Evolutionary conservation across 2,888 invertebrate species (phyloP), one percentile per base, ranked within the genome.

Genomic region (Patella ulyssiponensis): DNA sequence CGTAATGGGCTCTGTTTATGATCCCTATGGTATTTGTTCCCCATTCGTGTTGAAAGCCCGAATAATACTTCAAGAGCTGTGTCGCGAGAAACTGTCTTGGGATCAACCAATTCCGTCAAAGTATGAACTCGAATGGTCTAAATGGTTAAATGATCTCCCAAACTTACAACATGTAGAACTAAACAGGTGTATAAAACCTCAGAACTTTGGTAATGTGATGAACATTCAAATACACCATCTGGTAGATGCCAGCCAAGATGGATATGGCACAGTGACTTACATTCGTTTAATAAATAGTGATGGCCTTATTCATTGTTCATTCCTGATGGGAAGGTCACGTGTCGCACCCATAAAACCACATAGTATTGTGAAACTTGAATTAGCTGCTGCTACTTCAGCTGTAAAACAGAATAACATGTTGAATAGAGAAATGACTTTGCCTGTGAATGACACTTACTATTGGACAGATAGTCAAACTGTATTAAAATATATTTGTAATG

Each of bases 1-100:
- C 27, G 56, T 70, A 3, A 44, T 77, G 11, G 56, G 70, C n/a
- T 74, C 77, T 56, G n/a, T 56, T 17, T 56, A 17, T 1, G 56
- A 56, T 56, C 56, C 56, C 15, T 17, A 56, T 17, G 56, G 56
- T 56, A 56, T 56, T 15, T 15, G 17, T 56, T 15, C 56, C n/a
- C 56, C 56, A 56, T 56, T 56, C 9, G 56, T 15, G 1, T 56
- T 56, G 15, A 15, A n/a, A 17, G 17, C 17, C 15, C 4, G n/a
- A n/a, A 56, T 56, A 4, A 56, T 56, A 17, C 56, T 56, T n/a
- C 56, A 56, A 56, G 56, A 56, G 17, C n/a, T 56, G 4, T 56
- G 56, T 14, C 3, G 56, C 15, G n/a, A n/a, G 56, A 56, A 56
- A 56, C 14, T 56, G 56, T 56, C n/a, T 17, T 56, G 56, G 56